A percentile compares a stretch with the other conserved stretches of the same genome.
Evolutionary conservation across 2,797 vertebrate genomes (phyloP).

Genomic region (Parambassis ranga): DNA sequence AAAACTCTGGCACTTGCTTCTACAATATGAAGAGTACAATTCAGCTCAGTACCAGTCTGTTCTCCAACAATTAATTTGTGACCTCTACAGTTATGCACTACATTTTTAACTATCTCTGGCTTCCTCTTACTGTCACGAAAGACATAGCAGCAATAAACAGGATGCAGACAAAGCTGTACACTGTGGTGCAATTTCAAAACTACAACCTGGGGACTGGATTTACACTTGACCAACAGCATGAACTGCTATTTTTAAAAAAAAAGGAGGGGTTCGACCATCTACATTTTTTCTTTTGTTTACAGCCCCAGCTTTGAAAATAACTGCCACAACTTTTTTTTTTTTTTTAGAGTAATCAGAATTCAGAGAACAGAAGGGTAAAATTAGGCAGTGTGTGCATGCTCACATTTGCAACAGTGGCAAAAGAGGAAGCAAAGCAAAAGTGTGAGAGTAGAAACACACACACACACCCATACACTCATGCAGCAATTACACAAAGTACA

Average conservation of each 20-base stretch:
- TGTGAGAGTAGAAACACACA: conserved; percentile 43
- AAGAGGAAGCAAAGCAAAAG: conserved; percentile 65
- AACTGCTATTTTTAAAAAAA: conserved; percentile 4
- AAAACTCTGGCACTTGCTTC: conserved; percentile 3
- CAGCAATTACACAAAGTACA: conserved; percentile 51
- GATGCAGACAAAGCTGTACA: conserved; percentile 61
- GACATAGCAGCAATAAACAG: conserved; percentile 61
- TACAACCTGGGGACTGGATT: conserved; percentile 22
- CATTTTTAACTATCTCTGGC: conserved; percentile 27
- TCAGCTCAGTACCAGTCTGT: not conserved
- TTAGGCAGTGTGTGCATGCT: conserved; percentile 16
- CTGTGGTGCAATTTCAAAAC: conserved; percentile 52
- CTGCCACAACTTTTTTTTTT: not conserved
- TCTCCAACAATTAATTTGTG: conserved; percentile 1
- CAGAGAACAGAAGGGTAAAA: conserved; percentile 20
- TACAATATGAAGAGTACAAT: conserved; percentile 1
- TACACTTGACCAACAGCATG: conserved; percentile 45
- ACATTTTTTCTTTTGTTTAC: not conserved
- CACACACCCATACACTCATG: conserved; percentile 52
- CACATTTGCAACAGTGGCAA: conserved; percentile 28
- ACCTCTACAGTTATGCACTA: conserved; percentile 21
- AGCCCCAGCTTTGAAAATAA: not conserved
- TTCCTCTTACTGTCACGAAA: conserved; percentile 32
- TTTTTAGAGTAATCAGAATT: not conserved
- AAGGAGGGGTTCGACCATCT: not conserved